Evolutionary conservation across 2,113 vertebrate species (phyloP).

Genomic region (Garra rufa): DNA sequence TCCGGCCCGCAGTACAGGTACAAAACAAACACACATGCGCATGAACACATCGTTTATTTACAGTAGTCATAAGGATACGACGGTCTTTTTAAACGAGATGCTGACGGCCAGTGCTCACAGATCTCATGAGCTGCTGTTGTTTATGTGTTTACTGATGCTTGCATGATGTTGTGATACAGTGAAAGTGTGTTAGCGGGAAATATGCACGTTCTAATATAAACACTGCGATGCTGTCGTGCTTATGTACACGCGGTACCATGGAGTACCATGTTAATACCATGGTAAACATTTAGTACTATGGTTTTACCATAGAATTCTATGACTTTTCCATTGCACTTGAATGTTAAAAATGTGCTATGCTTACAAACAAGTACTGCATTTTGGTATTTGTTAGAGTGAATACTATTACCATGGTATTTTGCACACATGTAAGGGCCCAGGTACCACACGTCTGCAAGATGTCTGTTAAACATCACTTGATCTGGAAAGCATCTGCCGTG

Average conservation of each 20-base stretch:
- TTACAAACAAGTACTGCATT: background rate
- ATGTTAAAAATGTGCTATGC: background rate
- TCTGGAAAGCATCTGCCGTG: too few species aligned
- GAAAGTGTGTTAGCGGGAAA: background rate
- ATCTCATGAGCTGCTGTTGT: background rate
- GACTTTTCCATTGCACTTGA: background rate
- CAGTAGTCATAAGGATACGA: too few species aligned
- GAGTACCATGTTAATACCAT: background rate
- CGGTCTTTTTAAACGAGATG: background rate
- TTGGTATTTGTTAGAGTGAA: background rate
- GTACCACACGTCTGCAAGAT: too few species aligned
- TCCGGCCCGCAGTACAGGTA: constrained; percentile 83
- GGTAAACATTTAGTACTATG: background rate
- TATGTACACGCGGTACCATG: background rate
- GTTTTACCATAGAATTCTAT: background rate
- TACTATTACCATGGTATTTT: background rate
- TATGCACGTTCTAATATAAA: background rate
- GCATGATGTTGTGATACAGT: background rate
- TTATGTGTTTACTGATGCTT: constrained; percentile 1
- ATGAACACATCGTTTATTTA: background rate
- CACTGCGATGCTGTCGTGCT: background rate
- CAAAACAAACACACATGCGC: background rate
- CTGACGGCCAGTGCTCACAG: background rate
- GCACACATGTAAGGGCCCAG: background rate
- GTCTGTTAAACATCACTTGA: too few species aligned